A percentile compares a stretch with the other conserved stretches of the same genome.
Conservation (phyloP, 2,888 invertebrate genomes). For the Harpalus rufipes region DNA sequence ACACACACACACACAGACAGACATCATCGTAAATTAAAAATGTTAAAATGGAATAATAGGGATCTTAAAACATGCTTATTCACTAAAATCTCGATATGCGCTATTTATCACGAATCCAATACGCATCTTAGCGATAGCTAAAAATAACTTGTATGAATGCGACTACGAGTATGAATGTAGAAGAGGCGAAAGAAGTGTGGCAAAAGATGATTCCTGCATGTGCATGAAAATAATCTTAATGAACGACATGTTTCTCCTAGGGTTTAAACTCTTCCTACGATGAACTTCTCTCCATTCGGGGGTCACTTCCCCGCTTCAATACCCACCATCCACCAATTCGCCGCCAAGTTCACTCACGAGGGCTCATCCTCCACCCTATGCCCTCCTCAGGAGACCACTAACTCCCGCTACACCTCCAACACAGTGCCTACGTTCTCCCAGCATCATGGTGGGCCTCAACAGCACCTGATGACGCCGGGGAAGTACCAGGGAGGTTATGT, state of each 20-base stretch:
- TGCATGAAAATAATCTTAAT: not conserved
- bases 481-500: constrained; percentile 74
- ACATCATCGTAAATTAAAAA: too few relatives aligned
- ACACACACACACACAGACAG: too few relatives aligned
- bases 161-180: too few relatives aligned
- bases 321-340: constrained; percentile 91
- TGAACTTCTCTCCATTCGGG: constrained; percentile 93
- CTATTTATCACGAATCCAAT: too few relatives aligned
- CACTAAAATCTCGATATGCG: too few relatives aligned
- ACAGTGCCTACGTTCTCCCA: constrained; percentile 78
- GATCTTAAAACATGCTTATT: too few relatives aligned
- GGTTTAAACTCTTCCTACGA: constrained; percentile 73
- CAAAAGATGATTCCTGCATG: too few relatives aligned
- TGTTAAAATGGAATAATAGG: too few relatives aligned
- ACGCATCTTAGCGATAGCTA: too few relatives aligned
- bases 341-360: constrained; percentile 84
- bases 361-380: constrained; percentile 68
- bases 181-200: too few relatives aligned
- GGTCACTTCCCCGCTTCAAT: constrained; percentile 88
- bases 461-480: constrained; percentile 72
- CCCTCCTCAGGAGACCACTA: constrained; percentile 70
- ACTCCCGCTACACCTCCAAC: constrained; percentile 74
- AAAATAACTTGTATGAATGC: too few relatives aligned
- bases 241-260: not conserved
- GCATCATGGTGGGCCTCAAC: constrained; percentile 75